Conservation (phyloP, 30 jellyfish, hydroid and myxozoan genomes). For the Sanderia malayensis region DNA sequence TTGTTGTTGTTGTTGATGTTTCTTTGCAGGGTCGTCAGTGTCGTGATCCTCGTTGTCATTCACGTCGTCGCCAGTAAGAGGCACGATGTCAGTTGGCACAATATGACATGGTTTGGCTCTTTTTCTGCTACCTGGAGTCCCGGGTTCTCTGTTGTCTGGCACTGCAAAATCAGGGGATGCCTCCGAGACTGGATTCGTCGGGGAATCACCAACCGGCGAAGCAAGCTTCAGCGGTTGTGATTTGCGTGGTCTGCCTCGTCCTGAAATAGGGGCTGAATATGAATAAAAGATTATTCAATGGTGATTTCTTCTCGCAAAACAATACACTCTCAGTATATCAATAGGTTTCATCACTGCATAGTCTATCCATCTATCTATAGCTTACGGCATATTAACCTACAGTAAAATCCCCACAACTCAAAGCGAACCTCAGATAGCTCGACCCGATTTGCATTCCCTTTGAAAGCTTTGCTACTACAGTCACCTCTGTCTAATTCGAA, state of each 20-base stretch:
- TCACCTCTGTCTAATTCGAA: no score
- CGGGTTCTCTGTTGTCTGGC: slow-evolving; percentile 4
- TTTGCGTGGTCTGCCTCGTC: slow-evolving; percentile 52
- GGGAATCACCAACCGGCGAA: slow-evolving; percentile 29
- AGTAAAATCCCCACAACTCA: no score
- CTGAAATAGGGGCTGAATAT: slow-evolving; percentile 14
- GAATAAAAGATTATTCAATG: no score
- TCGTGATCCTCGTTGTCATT: neutral
- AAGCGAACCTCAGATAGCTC: no score
- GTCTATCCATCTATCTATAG: no score
- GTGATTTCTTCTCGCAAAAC: no score
- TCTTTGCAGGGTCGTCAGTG: neutral
- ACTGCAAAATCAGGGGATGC: slow-evolving; percentile 15
- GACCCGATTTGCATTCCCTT: no score
- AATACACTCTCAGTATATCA: no score
- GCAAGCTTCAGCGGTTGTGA: slow-evolving; percentile 25
- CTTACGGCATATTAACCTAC: no score
- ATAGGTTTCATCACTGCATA: no score
- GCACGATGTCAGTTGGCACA: slow-evolving; percentile 39
- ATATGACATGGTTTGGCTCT: slow-evolving; percentile 44
- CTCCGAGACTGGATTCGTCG: slow-evolving; percentile 6
- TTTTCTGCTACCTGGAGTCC: neutral
- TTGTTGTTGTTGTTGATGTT: no score
- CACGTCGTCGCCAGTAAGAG: slow-evolving; percentile 45
- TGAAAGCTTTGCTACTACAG: no score